Evolutionary conservation across 2,888 invertebrate species (phyloP), one percentile per base, ranked within the genome.

Genomic region (Apoderus coryli): DNA sequence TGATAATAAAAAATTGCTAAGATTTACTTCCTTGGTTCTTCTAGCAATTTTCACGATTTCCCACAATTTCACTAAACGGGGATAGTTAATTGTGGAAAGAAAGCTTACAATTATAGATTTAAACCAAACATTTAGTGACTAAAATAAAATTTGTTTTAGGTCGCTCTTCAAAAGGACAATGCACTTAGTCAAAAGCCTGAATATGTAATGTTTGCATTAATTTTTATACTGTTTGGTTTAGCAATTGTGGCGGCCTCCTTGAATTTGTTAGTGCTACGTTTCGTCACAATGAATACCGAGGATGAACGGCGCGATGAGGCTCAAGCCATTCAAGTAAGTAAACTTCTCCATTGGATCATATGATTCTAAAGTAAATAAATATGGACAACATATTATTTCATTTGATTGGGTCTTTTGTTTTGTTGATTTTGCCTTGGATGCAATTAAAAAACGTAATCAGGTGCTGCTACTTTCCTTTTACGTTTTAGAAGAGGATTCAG

Each of bases 221-320:
- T 98, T 53, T 99, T 98, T 69, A 98, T 98, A 52, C 74, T 98
- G 35, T 95, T 96, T 62, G 96, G 96, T 39, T 69, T 98, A 58
- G 95, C 96, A 27, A 95, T 98, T 43, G 92, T 98, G 34, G 95
- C 96, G 31, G 96, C 98, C 40, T 95, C 93, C 44, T 80, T 98
- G 61, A 98, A 98, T 67, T 66, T 98, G 44, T 69, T 98, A 42
- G 96, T 98, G 41, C 72, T 98, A 46, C 72, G 96, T 50, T 88
- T 89, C 62, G 88, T 89, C 52, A 89, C 88, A 32, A 88, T 89
- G 86, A 98, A 98, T 65, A 96, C 96, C 0, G 96, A 95, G 59
- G 96, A 96, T 52, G 93, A 95, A 61, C 74, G 92, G 52, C 67
- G 92, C 35, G 93, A 95, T 51, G 93, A 92, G 57, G 81, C 88